Percentiles rank a stretch among this genome's conserved stretches.
These are phyloP conservation scores for Falco naumanni DNA, from an alignment of 2,797 vertebrate species.

Conservation along the genomic window DNA sequence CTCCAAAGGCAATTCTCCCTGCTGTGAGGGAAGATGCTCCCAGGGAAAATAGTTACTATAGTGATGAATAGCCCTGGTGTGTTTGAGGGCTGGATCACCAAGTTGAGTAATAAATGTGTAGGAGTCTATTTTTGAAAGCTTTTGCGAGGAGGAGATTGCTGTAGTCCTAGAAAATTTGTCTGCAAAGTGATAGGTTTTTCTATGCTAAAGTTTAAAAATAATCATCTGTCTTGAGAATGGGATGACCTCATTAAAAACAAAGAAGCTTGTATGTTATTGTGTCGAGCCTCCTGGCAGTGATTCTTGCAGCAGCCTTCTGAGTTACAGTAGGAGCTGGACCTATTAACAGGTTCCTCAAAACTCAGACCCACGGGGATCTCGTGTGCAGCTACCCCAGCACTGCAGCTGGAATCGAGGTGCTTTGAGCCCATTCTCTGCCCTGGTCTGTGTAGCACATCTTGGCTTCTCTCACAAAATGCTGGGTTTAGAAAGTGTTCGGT, in stretches of 20 bases:
- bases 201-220: slow-evolving; percentile 57
- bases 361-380: fast-evolving
- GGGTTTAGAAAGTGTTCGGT: background rate
- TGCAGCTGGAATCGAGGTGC: background rate
- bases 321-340: background rate
- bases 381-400: background rate
- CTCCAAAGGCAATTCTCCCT: background rate
- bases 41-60: slow-evolving; percentile 57
- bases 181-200: slow-evolving; percentile 26
- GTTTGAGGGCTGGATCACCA: slow-evolving; percentile 5
- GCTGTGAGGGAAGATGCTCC: slow-evolving; percentile 7
- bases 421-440: fast-evolving
- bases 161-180: slow-evolving; percentile 24
- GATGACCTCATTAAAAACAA: slow-evolving; percentile 59
- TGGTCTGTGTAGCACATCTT: background rate
- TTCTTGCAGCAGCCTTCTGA: background rate
- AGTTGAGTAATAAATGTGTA: slow-evolving; percentile 59
- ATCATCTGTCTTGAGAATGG: slow-evolving; percentile 53
- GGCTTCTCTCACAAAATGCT: background rate
- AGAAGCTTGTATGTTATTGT: slow-evolving; percentile 27
- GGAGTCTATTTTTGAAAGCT: slow-evolving; percentile 54
- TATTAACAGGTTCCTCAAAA: background rate
- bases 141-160: slow-evolving; percentile 26
- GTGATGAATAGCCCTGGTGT: background rate
- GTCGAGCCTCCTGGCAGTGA: slow-evolving; percentile 17